Evolutionary conservation across 2,888 invertebrate genomes (phyloP).

Genomic region (Nasonovia ribisnigri): DNA sequence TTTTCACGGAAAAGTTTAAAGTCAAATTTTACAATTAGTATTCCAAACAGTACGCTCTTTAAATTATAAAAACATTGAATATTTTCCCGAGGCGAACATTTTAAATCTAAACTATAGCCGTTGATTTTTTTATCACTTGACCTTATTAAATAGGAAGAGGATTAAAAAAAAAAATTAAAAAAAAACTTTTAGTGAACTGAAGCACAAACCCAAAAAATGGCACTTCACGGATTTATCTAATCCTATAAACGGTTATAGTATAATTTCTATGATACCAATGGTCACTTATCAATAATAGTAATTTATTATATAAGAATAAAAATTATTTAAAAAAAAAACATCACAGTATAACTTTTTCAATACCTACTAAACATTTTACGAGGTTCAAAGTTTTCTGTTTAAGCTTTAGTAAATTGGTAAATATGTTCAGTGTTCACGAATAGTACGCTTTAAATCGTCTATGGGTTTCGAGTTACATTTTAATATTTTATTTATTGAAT

Average conservation of each 20-base stretch:
- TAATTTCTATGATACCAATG: not conserved
- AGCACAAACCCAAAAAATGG: not conserved
- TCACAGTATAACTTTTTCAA: not conserved
- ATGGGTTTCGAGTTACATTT: not conserved
- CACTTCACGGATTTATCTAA: not conserved
- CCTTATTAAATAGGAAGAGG: constrained; percentile 27
- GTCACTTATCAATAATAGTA: not conserved
- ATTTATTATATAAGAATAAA: not conserved
- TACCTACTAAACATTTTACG: not conserved
- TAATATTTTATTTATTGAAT: constrained; percentile 2
- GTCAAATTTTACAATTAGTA: constrained; percentile 34
- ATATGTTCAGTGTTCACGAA: not conserved
- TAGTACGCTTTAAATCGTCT: not conserved
- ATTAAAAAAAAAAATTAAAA: not conserved
- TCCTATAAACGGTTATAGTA: not conserved
- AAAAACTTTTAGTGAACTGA: not conserved
- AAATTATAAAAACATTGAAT: constrained; percentile 42
- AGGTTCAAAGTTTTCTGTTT: not conserved
- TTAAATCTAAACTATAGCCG: constrained; percentile 4
- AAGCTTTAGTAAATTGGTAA: not conserved
- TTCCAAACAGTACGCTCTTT: not conserved
- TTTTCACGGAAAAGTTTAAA: constrained; percentile 29
- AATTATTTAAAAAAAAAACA: not conserved
- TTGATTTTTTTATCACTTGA: not conserved
- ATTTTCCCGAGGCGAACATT: constrained; percentile 14